Evolutionary conservation across 2,113 vertebrate species (phyloP).

Genomic region (Burhinus bistriatus): DNA sequence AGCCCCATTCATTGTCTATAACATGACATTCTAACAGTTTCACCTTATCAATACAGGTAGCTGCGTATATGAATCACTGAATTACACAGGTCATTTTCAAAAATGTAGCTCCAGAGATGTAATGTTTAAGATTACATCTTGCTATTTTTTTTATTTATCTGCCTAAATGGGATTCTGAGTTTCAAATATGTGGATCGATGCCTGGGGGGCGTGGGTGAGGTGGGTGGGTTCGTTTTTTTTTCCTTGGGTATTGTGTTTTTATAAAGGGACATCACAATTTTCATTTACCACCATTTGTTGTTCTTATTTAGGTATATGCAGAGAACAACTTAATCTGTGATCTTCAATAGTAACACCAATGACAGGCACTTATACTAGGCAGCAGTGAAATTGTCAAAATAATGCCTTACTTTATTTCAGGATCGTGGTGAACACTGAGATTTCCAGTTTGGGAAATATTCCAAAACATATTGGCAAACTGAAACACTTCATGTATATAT

Average conservation of each 20-base stretch:
- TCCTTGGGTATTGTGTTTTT: not conserved
- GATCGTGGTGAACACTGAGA: slow-evolving; percentile 32
- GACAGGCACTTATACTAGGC: slow-evolving; percentile 13
- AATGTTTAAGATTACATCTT: not conserved
- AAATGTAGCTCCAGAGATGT: not conserved
- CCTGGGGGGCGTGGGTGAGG: too few species aligned
- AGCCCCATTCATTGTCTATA: not conserved
- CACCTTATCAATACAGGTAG: not conserved
- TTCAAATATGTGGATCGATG: not conserved
- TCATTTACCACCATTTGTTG: not conserved
- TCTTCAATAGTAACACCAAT: not conserved
- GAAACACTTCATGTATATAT: not conserved
- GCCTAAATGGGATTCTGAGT: not conserved
- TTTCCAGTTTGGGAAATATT: slow-evolving; percentile 48
- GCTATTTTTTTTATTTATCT: not conserved
- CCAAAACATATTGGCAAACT: slow-evolving; percentile 47
- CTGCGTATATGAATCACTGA: not conserved
- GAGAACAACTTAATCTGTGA: not conserved
- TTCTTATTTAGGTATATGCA: not conserved
- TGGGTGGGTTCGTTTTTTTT: not conserved
- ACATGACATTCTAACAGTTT: not conserved
- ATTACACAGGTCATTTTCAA: not conserved
- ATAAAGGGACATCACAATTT: not conserved
- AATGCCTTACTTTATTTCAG: slow-evolving; percentile 53
- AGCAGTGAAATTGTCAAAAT: slow-evolving; percentile 55